Base-by-base conservation (phyloP, 1,140 invertebrate genomes). In the Drosophila kurseongensis region DNA sequence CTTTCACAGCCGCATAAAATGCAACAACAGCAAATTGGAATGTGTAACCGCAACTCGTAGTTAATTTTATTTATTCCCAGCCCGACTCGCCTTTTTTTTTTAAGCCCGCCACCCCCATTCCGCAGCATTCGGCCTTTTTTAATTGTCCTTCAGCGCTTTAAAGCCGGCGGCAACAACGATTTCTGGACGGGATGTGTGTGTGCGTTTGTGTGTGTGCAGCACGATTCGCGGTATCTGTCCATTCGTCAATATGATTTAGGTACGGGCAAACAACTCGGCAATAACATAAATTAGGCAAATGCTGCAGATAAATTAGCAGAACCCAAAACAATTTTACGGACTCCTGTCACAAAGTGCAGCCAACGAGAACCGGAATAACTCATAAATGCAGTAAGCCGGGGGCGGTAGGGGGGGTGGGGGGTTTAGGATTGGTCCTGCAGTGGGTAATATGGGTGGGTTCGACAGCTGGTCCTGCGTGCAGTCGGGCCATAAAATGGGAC, bases 21-120 rank as follows among this genome's bases (percentile, higher is more conserved):
- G 83, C 83, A 86, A 76, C 83, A 86, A 86, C 83, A 86, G 83
- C 83, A 86, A 86, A 86, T 88, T 86, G 83, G 83, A 88, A 86
- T 86, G 83, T 86, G 83, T 88, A 86, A 86, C 83, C 83, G 83
- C 83, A 86, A 68, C 83, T 86, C 79, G 83, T 79, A 88, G 83
- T 86, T 86, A 86, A 88, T 86, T 86, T 86, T 86, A 86, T 86
- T 86, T 86, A 86, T 86, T 86, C 69, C 52, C 68, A 50, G 78
- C 59, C 63, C 14, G 41, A 18, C 0, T 10, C n/a, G 16, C 4
- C 12, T 59, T 79, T 73, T 71, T 59, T 48, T 40, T 59, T 59
- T 16, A 40, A 54, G 18, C 42, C 42, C 44, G 40, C 38, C 18
- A 23, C 10, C 12, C n/a, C 42, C 67, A 48, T 41, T 56, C 44